Conservation (phyloP, 2,797 vertebrate species). For the Schizopygopsis pylzovi region DNA sequence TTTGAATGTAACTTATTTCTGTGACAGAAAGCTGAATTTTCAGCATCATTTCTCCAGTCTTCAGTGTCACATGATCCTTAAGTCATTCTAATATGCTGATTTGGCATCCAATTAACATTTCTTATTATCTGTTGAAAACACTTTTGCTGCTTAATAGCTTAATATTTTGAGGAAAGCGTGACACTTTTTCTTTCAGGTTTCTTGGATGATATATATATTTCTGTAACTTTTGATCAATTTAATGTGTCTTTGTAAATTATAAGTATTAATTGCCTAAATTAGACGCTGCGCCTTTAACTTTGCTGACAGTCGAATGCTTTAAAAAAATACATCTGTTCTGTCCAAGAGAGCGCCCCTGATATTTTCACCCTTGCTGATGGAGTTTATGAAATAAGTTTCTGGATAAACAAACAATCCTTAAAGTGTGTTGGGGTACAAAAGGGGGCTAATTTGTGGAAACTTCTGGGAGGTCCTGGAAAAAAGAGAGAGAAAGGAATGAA, state of each 20-base stretch:
- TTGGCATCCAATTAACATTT: background rate
- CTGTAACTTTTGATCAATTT: background rate
- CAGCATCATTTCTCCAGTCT: background rate
- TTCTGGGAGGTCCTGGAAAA: slow-evolving; percentile 47
- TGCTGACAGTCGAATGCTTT: background rate
- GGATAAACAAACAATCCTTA: slow-evolving; percentile 51
- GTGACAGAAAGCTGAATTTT: background rate
- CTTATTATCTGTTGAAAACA: background rate
- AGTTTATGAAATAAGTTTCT: slow-evolving; percentile 49
- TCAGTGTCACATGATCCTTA: background rate
- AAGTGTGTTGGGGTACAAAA: background rate
- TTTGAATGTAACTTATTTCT: background rate
- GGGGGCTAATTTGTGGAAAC: slow-evolving; percentile 1
- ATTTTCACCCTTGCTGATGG: slow-evolving; percentile 23
- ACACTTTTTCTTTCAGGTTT: background rate
- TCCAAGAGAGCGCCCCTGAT: background rate
- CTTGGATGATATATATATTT: background rate
- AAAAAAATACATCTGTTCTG: background rate
- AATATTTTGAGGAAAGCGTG: background rate
- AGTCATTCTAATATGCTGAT: background rate
- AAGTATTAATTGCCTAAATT: background rate
- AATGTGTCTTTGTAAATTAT: background rate
- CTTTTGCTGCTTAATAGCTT: background rate
- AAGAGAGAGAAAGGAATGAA: slow-evolving; percentile 2
- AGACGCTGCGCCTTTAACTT: background rate